phyloP scores from a whole-genome alignment of 2,888 invertebrate species.

The Mellilla xanthometata region DNA sequence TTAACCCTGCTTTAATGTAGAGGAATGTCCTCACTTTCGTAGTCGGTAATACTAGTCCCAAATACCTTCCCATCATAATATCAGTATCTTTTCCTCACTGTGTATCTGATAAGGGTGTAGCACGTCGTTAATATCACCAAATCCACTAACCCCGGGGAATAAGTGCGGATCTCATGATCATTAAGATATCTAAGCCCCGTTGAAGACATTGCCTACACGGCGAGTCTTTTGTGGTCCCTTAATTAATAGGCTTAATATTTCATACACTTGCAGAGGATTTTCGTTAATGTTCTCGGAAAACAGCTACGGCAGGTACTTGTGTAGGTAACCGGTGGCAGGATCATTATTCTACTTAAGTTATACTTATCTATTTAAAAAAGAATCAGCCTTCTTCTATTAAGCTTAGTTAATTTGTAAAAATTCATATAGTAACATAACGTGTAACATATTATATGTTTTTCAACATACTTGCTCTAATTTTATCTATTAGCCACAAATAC shows the following conservation, averaged over 20 bases:
- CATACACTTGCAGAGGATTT: slow-evolving; percentile 46
- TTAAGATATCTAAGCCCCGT: slow-evolving; percentile 22
- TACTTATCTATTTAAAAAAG: too few species aligned
- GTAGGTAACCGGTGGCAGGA: slow-evolving; percentile 47
- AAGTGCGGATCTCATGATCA: slow-evolving; percentile 25
- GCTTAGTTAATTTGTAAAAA: too few species aligned
- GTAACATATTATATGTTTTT: too few species aligned
- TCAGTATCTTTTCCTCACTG: neutral
- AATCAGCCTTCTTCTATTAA: too few species aligned
- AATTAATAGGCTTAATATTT: slow-evolving; percentile 32
- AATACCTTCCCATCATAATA: neutral
- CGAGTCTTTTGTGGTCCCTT: slow-evolving; percentile 25
- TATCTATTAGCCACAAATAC: too few species aligned
- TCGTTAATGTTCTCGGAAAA: slow-evolving; percentile 55
- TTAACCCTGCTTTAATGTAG: too few species aligned
- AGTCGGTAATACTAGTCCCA: too few species aligned
- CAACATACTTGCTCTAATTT: too few species aligned
- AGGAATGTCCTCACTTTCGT: too few species aligned
- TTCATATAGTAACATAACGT: too few species aligned
- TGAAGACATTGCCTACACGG: slow-evolving; percentile 19
- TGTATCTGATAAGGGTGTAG: slow-evolving; percentile 1
- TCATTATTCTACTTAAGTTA: slow-evolving; percentile 47
- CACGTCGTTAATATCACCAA: slow-evolving; percentile 13
- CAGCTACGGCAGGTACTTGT: slow-evolving; percentile 22
- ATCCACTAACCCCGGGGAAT: slow-evolving; percentile 18